Conservation (phyloP, 2,113 vertebrate genomes). For the Fulmarus glacialis region DNA sequence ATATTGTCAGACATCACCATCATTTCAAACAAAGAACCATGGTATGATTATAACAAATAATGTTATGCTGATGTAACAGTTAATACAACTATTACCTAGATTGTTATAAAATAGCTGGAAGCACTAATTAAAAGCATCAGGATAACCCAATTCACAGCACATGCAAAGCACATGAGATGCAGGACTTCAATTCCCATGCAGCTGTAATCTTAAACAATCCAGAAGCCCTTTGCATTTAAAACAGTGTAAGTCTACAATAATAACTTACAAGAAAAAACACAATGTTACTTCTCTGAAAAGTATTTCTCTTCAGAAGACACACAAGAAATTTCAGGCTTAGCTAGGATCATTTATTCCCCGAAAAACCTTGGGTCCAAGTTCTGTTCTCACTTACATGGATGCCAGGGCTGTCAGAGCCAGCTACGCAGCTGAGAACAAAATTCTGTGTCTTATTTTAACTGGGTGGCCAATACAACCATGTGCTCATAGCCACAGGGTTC, state of each 20-base stretch:
- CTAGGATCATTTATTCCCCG: not conserved
- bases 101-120: constrained; percentile 57
- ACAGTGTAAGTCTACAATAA: not conserved
- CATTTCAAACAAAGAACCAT: constrained; percentile 55
- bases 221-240: not conserved
- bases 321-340: not conserved
- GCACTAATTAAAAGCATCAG: constrained; percentile 63
- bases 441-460: not conserved
- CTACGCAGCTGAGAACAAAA: not conserved
- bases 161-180: constrained; percentile 62
- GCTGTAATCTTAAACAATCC: not conserved
- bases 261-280: not conserved
- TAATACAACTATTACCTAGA: constrained; percentile 58
- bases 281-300: not conserved
- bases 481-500: not conserved
- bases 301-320: not conserved
- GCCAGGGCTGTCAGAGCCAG: not conserved
- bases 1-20: constrained; percentile 42
- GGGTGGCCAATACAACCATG: not conserved
- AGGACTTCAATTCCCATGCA: not conserved
- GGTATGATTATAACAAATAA: constrained; percentile 50
- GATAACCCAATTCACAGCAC: constrained; percentile 30
- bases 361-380: not conserved
- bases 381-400: not conserved
- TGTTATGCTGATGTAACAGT: constrained; percentile 61